A percentile compares a stretch with the other conserved stretches of the same genome.
These are phyloP conservation scores for Callaeas wilsoni DNA, from an alignment of 2,113 vertebrate species.

Conservation along the genomic window DNA sequence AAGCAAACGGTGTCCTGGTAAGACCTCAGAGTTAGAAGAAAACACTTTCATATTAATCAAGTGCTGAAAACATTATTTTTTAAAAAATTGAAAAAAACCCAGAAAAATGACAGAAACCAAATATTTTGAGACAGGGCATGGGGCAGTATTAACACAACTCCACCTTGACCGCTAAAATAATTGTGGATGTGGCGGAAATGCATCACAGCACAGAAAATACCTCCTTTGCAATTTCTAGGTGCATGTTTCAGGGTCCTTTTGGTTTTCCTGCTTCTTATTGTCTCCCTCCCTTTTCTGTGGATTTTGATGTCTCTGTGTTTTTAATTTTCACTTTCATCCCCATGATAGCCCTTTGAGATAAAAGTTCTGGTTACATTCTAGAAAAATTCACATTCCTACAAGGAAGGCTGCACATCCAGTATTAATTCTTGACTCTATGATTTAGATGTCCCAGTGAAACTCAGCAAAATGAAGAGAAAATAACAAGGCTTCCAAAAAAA, in stretches of 20 bases:
- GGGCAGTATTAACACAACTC: background rate
- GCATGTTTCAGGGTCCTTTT: background rate
- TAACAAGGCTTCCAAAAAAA: background rate
- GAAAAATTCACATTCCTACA: background rate
- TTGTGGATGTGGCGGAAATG: background rate
- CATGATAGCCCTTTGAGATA: background rate
- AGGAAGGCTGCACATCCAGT: background rate
- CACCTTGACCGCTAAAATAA: background rate
- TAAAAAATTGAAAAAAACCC: background rate
- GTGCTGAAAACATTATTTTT: background rate
- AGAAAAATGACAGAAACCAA: background rate
- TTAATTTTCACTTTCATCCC: background rate
- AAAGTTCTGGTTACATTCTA: background rate
- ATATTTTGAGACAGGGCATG: background rate
- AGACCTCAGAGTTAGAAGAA: background rate
- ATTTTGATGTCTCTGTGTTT: background rate
- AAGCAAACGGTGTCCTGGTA: background rate
- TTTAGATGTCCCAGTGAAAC: background rate
- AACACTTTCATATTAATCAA: background rate
- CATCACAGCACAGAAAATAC: background rate
- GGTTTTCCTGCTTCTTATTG: background rate
- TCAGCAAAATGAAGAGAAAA: background rate
- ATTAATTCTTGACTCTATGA: background rate
- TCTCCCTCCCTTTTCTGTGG: background rate
- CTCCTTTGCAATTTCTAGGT: background rate